Percentiles rank a stretch among this genome's conserved stretches.
phyloP scores from a whole-genome alignment of 2,888 invertebrate species.

The Laspeyria flexula region DNA sequence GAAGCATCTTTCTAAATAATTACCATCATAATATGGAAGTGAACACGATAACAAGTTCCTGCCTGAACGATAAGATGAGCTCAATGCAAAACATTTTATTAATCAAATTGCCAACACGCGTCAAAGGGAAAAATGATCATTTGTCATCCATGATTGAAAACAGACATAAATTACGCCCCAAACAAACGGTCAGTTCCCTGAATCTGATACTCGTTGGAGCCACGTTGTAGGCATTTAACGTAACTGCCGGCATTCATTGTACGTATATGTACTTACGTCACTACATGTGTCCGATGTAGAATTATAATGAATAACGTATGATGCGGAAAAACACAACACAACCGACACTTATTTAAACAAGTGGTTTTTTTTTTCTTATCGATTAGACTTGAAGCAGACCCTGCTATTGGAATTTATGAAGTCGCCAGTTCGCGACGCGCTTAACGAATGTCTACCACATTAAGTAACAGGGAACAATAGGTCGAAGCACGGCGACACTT shows the following conservation, averaged over 20 bases:
- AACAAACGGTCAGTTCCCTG: slow-evolving; percentile 42
- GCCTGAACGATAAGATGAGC: slow-evolving; percentile 49
- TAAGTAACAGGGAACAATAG: too few species aligned
- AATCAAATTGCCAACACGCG: slow-evolving; percentile 36
- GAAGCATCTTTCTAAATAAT: too few species aligned
- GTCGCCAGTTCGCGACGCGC: too few species aligned
- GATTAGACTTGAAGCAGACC: too few species aligned
- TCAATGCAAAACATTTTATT: slow-evolving; percentile 47
- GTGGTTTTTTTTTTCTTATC: too few species aligned
- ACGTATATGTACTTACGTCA: slow-evolving; percentile 21
- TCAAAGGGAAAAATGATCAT: slow-evolving; percentile 22
- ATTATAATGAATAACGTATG: slow-evolving; percentile 10
- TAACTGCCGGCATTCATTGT: slow-evolving; percentile 9
- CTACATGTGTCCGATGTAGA: slow-evolving; percentile 30
- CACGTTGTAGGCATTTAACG: slow-evolving; percentile 24
- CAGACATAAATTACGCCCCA: slow-evolving; percentile 50
- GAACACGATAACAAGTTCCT: slow-evolving; percentile 60
- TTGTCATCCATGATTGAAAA: slow-evolving; percentile 30
- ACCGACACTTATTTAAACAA: too few species aligned
- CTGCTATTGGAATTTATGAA: too few species aligned
- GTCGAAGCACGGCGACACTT: too few species aligned
- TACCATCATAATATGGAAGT: slow-evolving; percentile 43
- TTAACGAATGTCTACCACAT: too few species aligned
- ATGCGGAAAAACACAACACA: too few species aligned
- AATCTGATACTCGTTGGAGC: slow-evolving; percentile 30